phyloP scores from a whole-genome alignment of 2,113 vertebrate genomes.

The Ammodramus savannarum region DNA sequence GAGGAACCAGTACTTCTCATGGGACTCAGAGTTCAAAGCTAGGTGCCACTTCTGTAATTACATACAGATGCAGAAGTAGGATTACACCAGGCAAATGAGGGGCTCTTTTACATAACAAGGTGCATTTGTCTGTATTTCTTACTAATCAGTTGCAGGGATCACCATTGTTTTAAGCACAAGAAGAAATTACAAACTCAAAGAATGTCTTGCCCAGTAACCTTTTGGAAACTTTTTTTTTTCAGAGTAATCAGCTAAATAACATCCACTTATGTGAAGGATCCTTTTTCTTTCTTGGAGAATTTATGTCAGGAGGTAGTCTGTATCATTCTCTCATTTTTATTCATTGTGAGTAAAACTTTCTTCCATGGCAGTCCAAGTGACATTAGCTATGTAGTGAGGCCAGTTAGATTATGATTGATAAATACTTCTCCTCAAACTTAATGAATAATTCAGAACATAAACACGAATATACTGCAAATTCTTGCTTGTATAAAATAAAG shows the following conservation, averaged over 20 bases:
- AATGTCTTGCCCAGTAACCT: not conserved
- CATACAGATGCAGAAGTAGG: not conserved
- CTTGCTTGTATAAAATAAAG: not conserved
- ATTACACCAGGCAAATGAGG: not conserved
- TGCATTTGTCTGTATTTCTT: conserved; percentile 7
- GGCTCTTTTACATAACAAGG: not conserved
- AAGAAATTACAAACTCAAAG: not conserved
- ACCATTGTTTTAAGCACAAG: not conserved
- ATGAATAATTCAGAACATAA: not conserved
- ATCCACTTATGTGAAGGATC: not conserved
- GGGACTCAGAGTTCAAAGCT: conserved; percentile 29
- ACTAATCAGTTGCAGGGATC: not conserved
- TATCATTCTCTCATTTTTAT: not conserved
- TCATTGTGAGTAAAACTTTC: not conserved
- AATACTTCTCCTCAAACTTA: not conserved
- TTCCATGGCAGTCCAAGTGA: not conserved
- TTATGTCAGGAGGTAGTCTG: not conserved
- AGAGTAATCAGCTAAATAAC: not conserved
- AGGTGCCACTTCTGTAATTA: conserved; percentile 32
- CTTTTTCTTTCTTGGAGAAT: not conserved
- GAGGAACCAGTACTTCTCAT: not conserved
- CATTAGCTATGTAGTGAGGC: not conserved
- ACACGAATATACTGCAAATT: not conserved
- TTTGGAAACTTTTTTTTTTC: not conserved
- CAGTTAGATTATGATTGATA: not conserved